A percentile compares a stretch with the other conserved stretches of the same genome.
Conservation (phyloP, 2,113 vertebrate genomes). For the Henicopernis longicauda region DNA sequence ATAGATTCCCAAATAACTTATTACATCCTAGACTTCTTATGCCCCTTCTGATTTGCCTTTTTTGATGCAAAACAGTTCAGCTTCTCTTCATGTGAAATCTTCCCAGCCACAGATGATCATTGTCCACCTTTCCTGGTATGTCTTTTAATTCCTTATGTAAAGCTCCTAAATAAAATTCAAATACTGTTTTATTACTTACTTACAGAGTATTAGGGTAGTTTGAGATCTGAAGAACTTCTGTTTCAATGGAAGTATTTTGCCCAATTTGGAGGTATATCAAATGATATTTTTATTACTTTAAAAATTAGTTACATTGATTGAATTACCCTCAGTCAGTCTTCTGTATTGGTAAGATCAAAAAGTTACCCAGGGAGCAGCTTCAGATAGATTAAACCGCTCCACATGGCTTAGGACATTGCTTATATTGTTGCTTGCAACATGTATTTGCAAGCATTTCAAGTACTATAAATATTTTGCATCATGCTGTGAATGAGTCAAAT, state of each 20-base stretch:
- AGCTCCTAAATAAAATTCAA: neutral
- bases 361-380: neutral
- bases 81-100: neutral
- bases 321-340: neutral
- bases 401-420: neutral
- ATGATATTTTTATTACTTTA: neutral
- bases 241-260: neutral
- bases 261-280: neutral
- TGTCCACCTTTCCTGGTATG: neutral
- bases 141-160: neutral
- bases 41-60: neutral
- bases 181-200: neutral
- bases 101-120: neutral
- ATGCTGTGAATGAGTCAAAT: constrained; percentile 8
- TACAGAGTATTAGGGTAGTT: neutral
- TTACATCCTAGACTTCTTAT: neutral
- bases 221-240: neutral
- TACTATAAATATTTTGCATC: constrained; percentile 9
- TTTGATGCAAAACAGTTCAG: neutral
- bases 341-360: neutral
- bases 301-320: neutral
- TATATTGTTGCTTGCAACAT: neutral
- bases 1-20: constrained; percentile 19
- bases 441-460: neutral
- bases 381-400: neutral